These are phyloP conservation scores for Incurvaria masculella DNA, from an alignment of 2,888 invertebrate species.

Conservation along the genomic window DNA sequence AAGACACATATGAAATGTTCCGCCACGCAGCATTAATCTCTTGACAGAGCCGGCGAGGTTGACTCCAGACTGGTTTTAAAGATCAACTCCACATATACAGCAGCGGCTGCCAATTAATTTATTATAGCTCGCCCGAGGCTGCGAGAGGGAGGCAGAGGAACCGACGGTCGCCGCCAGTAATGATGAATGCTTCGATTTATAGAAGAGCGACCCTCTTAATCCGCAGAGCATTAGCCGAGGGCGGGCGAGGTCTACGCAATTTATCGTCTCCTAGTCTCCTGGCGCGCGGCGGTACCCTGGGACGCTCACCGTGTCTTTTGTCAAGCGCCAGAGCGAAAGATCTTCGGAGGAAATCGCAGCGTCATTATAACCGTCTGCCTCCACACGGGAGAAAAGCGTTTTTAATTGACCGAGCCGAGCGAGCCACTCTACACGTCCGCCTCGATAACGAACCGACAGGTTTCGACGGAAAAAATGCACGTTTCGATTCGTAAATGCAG, in stretches of 20 bases:
- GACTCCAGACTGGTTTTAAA: neutral
- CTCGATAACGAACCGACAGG: no score
- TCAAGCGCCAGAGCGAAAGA: no score
- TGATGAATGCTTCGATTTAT: neutral
- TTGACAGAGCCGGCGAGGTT: neutral
- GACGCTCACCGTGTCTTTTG: no score
- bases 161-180: neutral
- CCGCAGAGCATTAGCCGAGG: conserved; percentile 34
- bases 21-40: neutral
- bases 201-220: conserved; percentile 31
- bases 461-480: no score
- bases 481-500: no score
- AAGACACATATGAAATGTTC: neutral
- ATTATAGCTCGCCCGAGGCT: neutral
- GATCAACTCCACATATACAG: neutral
- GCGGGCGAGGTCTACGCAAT: conserved; percentile 30
- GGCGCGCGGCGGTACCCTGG: neutral
- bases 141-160: neutral
- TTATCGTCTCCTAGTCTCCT: conserved; percentile 24
- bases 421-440: no score
- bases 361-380: no score
- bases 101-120: neutral
- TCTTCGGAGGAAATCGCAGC: no score
- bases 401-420: no score
- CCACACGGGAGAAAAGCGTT: no score